Evolutionary conservation across 2,797 vertebrate species (phyloP), one percentile per base, ranked within the genome.

Genomic region (Eptatretus atami): DNA sequence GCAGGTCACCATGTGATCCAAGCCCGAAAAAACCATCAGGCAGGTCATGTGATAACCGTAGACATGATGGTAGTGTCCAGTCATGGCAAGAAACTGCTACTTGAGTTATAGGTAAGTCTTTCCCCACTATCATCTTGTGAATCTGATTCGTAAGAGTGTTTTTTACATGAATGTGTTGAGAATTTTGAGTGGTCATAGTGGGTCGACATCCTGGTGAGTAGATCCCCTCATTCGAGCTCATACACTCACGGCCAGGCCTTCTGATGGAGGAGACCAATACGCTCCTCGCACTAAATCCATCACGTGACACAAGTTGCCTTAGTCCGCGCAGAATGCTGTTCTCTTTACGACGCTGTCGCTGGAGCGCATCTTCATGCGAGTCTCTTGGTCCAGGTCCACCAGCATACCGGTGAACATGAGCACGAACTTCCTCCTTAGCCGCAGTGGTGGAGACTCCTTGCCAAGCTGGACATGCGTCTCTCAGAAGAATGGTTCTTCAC

Each of bases 181-280:
- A 61, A 6, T 65, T 72, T 13, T 69, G 72, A 52, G 72, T 71
- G 64, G 70, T 70, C 70, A 70, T 70, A 65, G 72, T 52, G 54
- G 71, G 65, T 69, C 82, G 84, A 69, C 84, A 73, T 52, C 82
- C 84, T 63, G 86, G 78, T 52, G 86, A 90, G 73, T 92, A 92
- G 72, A 92, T 92, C 53, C 86, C 86, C 76, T 92, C 86, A 1
- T 92, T 92, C 53, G 86, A 92, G 74, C 86, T 82, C 86, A 87
- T 90, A 73, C 84, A 87, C 69, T 92, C 86, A 73, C 83, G 87
- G 71, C 81, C 78, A 65, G 79, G 80, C 65, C 82, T 71, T 79
- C 85, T 69, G 81, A 79, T 61, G 57, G 57, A n/a, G 57, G n/a
- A 61, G 57, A 25, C 57, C 25, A 25, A n/a, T 61, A n/a, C 57